Evolutionary conservation across 2,888 invertebrate species (phyloP).

Genomic region (Abrostola triplasia): DNA sequence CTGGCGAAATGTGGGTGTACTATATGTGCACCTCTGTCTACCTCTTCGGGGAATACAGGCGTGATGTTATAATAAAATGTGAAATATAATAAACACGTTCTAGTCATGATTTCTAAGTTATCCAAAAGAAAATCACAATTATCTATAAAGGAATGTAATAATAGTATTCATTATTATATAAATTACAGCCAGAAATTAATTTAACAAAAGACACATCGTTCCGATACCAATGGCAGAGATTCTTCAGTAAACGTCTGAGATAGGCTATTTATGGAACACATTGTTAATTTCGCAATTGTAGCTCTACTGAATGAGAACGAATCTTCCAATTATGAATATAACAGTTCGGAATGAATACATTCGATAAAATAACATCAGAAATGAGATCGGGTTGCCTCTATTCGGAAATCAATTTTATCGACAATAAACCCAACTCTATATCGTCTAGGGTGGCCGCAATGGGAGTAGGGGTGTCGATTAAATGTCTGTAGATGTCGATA

Average conservation of each 20-base stretch:
- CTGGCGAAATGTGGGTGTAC: too few species aligned
- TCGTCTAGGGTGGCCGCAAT: slow-evolving; percentile 22
- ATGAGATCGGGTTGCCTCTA: slow-evolving; percentile 42
- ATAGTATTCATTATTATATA: too few species aligned
- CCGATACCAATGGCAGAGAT: not conserved
- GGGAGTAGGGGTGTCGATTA: slow-evolving; percentile 21
- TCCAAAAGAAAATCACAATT: too few species aligned
- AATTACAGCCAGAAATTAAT: too few species aligned
- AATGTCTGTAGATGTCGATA: slow-evolving; percentile 23
- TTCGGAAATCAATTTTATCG: slow-evolving; percentile 54
- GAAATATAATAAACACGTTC: too few species aligned
- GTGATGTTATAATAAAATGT: too few species aligned
- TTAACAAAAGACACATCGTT: too few species aligned
- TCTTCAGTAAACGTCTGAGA: slow-evolving; percentile 6
- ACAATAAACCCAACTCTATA: slow-evolving; percentile 38
- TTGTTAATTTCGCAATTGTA: slow-evolving; percentile 3
- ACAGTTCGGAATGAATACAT: slow-evolving; percentile 27
- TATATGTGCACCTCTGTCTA: too few species aligned
- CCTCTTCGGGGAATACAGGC: too few species aligned
- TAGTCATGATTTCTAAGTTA: too few species aligned
- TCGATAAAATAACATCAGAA: slow-evolving; percentile 52
- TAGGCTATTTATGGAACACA: slow-evolving; percentile 12
- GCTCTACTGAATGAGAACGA: too few species aligned
- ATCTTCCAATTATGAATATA: slow-evolving; percentile 25
- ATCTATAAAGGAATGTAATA: too few species aligned